These are phyloP conservation scores for Saguinus imperator DNA, from an alignment of 2,113 vertebrate species.

Conservation along the genomic window DNA sequence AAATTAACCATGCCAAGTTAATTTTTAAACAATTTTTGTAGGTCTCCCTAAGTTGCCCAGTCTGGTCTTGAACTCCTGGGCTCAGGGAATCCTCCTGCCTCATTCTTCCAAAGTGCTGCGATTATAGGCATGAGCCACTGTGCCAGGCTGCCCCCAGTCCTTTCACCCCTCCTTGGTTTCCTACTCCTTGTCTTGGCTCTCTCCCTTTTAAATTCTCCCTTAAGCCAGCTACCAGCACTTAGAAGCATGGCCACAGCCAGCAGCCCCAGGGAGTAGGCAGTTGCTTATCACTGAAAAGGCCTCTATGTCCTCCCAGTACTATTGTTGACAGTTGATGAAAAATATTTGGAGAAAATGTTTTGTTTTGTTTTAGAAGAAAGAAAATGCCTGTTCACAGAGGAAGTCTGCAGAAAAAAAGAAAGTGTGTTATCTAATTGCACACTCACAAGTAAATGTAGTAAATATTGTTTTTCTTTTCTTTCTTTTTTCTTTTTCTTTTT, in stretches of 20 bases:
- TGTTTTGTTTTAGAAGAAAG: not conserved
- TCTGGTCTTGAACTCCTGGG: not conserved
- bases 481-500: accelerated
- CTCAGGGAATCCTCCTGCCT: not conserved
- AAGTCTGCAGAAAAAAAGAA: not conserved
- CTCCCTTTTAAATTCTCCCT: not conserved
- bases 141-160: not conserved
- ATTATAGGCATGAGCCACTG: not conserved
- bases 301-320: not conserved
- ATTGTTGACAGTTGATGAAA: not conserved
- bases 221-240: not conserved
- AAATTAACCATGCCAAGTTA: not conserved
- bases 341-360: not conserved
- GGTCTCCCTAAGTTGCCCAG: not conserved
- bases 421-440: not conserved
- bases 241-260: not conserved
- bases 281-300: not conserved
- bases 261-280: not conserved
- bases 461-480: not conserved
- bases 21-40: not conserved
- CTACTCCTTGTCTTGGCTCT: not conserved
- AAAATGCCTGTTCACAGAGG: too few species aligned
- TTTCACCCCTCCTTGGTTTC: not conserved
- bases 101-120: not conserved
- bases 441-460: not conserved